These are phyloP conservation scores for Spilogale gracilis DNA, from an alignment of 2,113 vertebrate species.

Conservation along the genomic window DNA sequence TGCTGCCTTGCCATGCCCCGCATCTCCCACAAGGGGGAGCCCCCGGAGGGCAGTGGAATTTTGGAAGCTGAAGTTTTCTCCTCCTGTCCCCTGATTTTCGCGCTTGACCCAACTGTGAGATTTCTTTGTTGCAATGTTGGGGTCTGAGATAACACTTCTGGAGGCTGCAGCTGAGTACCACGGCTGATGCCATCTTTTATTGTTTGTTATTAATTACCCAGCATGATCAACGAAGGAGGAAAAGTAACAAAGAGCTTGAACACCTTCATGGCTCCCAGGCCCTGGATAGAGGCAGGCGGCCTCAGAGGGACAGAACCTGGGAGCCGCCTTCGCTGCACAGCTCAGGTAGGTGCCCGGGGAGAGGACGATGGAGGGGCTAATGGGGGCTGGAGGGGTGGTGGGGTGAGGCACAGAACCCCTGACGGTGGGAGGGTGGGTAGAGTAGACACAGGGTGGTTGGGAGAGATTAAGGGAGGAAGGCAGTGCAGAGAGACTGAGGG, in stretches of 20 bases:
- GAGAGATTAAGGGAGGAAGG: background rate
- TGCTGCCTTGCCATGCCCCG: conserved; percentile 54
- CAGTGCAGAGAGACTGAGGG: background rate
- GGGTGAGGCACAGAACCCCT: background rate
- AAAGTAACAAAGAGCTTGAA: conserved; percentile 55
- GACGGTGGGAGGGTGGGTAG: background rate
- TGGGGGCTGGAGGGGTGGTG: background rate
- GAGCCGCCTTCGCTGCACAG: background rate
- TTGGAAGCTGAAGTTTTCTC: conserved; percentile 78
- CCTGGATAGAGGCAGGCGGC: conserved; percentile 38
- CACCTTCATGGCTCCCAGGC: conserved; percentile 44
- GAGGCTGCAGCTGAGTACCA: conserved; percentile 43
- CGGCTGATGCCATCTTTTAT: background rate
- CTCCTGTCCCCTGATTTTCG: conserved; percentile 72
- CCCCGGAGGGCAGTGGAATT: conserved; percentile 72
- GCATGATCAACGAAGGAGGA: background rate
- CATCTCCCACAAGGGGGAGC: conserved; percentile 82
- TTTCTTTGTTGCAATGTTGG: conserved; percentile 81
- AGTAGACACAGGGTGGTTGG: background rate
- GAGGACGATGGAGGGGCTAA: background rate
- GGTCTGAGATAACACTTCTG: conserved; percentile 64
- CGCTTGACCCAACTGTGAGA: conserved; percentile 62
- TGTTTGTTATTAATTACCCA: conserved; percentile 47
- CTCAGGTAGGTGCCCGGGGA: conserved; percentile 67
- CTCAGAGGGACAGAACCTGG: background rate